Conservation (phyloP, 2,113 vertebrate species). For the Barnardius zonarius region DNA sequence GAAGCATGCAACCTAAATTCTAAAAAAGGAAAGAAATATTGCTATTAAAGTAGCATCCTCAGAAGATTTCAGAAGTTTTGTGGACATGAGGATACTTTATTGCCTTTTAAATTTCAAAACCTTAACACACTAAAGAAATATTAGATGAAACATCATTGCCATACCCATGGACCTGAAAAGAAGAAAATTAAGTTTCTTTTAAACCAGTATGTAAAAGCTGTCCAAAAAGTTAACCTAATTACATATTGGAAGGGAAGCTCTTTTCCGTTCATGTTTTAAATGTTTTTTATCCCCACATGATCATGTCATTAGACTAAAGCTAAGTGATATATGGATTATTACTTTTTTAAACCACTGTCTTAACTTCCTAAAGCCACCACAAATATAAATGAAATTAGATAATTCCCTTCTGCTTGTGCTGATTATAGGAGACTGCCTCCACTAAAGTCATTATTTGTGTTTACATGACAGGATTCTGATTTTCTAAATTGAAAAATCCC, state of each 20-base stretch:
- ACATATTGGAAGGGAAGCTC: slow-evolving; percentile 7
- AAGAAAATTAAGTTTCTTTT: neutral
- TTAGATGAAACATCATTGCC: neutral
- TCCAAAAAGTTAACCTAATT: neutral
- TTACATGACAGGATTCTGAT: neutral
- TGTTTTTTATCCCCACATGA: slow-evolving; percentile 10
- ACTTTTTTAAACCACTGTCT: neutral
- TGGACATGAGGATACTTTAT: neutral
- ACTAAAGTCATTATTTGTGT: neutral
- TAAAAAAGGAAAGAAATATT: neutral
- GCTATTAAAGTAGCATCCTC: neutral
- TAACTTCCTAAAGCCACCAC: neutral
- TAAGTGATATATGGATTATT: neutral
- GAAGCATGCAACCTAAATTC: neutral
- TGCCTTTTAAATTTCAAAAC: neutral
- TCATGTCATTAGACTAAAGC: slow-evolving; percentile 27
- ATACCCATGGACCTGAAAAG: neutral
- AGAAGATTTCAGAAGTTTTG: neutral
- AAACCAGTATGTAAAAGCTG: neutral
- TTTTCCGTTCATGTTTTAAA: neutral
- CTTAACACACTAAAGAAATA: neutral
- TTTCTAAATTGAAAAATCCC: neutral
- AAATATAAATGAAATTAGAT: neutral
- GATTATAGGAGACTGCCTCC: neutral
- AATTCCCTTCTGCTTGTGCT: neutral